Base-by-base conservation (phyloP, 2,113 vertebrate genomes). In the Cardinalis cardinalis region DNA sequence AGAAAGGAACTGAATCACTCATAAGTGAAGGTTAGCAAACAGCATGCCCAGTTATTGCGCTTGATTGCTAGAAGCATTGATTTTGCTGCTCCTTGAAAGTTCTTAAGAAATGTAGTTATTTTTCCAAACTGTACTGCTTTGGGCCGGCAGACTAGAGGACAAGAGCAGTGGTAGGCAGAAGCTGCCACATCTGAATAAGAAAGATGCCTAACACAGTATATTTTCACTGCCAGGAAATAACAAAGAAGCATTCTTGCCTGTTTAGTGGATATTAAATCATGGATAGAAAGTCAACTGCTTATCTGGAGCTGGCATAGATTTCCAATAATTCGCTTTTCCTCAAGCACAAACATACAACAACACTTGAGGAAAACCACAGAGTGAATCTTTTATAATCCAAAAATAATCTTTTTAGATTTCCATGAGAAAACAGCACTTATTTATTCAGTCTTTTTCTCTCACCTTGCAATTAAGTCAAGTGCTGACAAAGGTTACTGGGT, bases 191-290 rank as follows among this genome's bases (percentile, higher is more conserved):
- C 74, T 80, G 78, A 94, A 90, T 72, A 75, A 52, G 79, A 93
- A 96, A 84, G 92, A 82, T 87, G 82, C 71, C 65, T 88, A 80
- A 92, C 84, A 85, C 66, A 26, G n/a, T 92, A 23, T 87, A 90
- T 92, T 95, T 96, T 96, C 94, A 90, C 72, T 59, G 84, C 81
- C 87, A 96, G 64, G 87, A 97, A 95, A 92, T 94, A 97, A 95
- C 85, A 92, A 90, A 93, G 85, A 92, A 95, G 84, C 41, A 94
- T 96, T 96, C 84, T 93, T 96, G 91, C 73, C 87, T 89, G 86
- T 87, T 95, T 90, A 95, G 93, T 91, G 66, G 76, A 44, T 94
- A 84, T 80, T 95, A 86, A 87, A 41, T 95, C 93, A 92, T 8
- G 69, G 92, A 95, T 65, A 92, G 87, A 90, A 90, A 96, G 95